phyloP scores from a whole-genome alignment of 2,888 invertebrate species.

The Germaria angustata region DNA sequence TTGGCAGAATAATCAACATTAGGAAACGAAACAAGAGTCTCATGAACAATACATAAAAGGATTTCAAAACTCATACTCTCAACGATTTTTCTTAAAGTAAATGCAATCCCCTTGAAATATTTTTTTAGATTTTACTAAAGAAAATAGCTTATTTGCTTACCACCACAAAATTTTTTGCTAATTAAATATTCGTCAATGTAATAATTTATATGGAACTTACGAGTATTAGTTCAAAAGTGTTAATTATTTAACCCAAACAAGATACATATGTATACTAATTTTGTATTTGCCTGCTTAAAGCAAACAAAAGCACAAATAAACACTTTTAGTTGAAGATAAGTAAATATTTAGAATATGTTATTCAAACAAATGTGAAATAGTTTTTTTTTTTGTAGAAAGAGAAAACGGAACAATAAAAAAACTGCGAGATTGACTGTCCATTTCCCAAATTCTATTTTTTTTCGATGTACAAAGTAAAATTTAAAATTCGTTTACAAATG shows the following conservation, averaged over 20 bases:
- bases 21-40: too few species aligned
- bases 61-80: not conserved
- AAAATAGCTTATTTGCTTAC: not conserved
- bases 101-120: not conserved
- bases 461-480: too few species aligned
- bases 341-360: constrained; percentile 44
- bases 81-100: not conserved
- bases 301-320: constrained; percentile 45
- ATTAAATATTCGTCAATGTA: constrained; percentile 47
- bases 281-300: constrained; percentile 12
- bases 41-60: too few species aligned
- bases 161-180: constrained; percentile 28
- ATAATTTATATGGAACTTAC: not conserved
- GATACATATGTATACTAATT: too few species aligned
- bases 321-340: constrained; percentile 7
- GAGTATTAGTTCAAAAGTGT: constrained; percentile 53
- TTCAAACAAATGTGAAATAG: not conserved
- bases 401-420: not conserved
- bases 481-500: too few species aligned
- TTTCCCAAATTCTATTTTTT: too few species aligned
- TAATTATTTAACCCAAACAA: constrained; percentile 53
- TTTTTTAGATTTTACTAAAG: not conserved
- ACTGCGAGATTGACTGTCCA: not conserved
- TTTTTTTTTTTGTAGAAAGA: not conserved
- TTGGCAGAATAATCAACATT: too few species aligned